Evolutionary conservation across 2,888 invertebrate genomes (phyloP).

Genomic region (Sinopyrophorus schimmeli): DNA sequence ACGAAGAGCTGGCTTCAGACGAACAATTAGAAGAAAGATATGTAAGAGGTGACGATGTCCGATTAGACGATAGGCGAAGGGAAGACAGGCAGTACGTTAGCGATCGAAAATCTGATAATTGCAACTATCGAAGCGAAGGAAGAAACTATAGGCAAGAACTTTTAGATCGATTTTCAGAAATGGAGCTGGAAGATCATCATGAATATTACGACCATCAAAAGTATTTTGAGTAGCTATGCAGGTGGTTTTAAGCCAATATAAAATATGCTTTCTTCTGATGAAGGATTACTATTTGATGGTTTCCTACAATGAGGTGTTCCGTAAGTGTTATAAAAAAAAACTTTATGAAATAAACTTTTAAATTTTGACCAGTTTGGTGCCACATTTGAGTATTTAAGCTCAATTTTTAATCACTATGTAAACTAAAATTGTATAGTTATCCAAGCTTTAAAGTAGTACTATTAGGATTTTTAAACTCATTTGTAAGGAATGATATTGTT

Average conservation of each 20-base stretch:
- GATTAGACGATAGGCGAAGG: slow-evolving; percentile 15
- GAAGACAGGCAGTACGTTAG: slow-evolving; percentile 14
- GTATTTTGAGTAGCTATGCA: slow-evolving; percentile 49
- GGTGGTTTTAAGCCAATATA: slow-evolving; percentile 1
- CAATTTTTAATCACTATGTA: slow-evolving; percentile 49
- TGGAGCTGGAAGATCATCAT: slow-evolving; percentile 53
- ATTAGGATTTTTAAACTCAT: slow-evolving; percentile 50
- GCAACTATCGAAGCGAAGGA: slow-evolving; percentile 45
- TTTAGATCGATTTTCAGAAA: slow-evolving; percentile 53
- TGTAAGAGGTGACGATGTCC: slow-evolving; percentile 32
- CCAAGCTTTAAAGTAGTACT: slow-evolving; percentile 53
- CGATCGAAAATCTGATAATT: slow-evolving; percentile 18
- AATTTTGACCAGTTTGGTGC: slow-evolving; percentile 56
- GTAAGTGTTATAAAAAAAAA: slow-evolving; percentile 49
- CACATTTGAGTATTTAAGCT: slow-evolving; percentile 56
- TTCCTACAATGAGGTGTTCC: slow-evolving; percentile 55
- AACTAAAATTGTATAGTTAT: slow-evolving; percentile 46
- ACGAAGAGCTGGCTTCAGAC: slow-evolving; percentile 38
- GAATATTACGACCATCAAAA: slow-evolving; percentile 50
- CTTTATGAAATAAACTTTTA: slow-evolving; percentile 44
- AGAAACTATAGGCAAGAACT: slow-evolving; percentile 53
- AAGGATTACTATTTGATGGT: slow-evolving; percentile 43
- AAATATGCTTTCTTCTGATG: slow-evolving; percentile 7
- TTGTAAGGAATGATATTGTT: slow-evolving; percentile 44
- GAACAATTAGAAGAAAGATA: slow-evolving; percentile 38